Evolutionary conservation across 2,797 vertebrate genomes (phyloP).

Genomic region (Sebastes minor): DNA sequence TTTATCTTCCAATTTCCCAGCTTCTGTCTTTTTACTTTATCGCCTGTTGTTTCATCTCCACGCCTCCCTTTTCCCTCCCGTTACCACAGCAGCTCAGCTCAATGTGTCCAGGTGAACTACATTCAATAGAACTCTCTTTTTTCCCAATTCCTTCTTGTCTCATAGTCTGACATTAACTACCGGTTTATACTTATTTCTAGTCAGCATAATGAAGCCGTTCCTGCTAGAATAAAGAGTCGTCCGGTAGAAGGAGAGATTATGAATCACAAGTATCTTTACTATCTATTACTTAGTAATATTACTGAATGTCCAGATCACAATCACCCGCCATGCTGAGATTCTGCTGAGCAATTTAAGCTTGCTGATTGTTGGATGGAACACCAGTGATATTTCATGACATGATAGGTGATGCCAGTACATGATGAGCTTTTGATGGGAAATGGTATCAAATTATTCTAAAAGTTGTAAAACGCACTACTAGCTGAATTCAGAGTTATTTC

Average conservation of each 20-base stretch:
- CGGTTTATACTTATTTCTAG: neutral
- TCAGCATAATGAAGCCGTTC: neutral
- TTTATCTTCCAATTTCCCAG: conserved; percentile 24
- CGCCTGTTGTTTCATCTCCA: neutral
- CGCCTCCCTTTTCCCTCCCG: neutral
- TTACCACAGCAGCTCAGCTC: neutral
- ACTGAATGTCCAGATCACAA: neutral
- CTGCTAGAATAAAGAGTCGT: neutral
- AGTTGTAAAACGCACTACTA: no score
- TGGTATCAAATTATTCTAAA: neutral
- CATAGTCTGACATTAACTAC: neutral
- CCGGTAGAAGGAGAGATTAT: neutral
- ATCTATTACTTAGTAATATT: neutral
- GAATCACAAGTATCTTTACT: neutral
- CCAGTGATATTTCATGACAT: no score
- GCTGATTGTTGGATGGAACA: neutral
- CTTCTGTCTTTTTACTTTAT: conserved; percentile 9
- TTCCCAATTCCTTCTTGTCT: neutral
- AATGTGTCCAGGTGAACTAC: neutral
- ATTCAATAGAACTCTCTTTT: neutral
- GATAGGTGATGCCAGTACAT: no score
- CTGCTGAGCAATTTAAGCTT: neutral
- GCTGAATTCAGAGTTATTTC: no score
- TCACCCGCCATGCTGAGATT: neutral
- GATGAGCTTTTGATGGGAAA: neutral